Base-by-base conservation (phyloP, 35 echinoderm and acorn worm species). In the Heliocidaris tuberculata region DNA sequence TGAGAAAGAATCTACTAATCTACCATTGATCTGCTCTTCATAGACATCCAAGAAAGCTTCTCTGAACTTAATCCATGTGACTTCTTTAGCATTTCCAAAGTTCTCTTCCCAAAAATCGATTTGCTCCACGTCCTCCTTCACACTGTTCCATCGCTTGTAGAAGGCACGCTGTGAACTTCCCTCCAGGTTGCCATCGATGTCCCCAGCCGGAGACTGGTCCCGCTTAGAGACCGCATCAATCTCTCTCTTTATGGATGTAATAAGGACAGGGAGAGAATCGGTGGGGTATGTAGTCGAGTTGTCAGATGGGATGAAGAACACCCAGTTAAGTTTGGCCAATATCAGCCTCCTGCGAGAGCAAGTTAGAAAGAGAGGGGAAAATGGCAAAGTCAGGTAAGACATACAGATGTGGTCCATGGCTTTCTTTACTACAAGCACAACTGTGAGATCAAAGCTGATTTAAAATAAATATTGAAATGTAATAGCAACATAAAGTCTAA, bases 251-350 rank as follows among this genome's bases (percentile, higher is more conserved):
- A 96, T 94, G 30, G 95, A 96, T 24, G 31, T 50, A 47, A 90
- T 42, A 15, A 96, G 86, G 31, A 90, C 60, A 32, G 85, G 85
- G 6, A 94, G 24, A 19, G 50, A 88, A 4, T 96, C 86, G 19
- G 52, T 85, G 30, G 61, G 86, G 93, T 47, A 96, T 31, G 24
- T 9, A 65, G 49, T 49, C 19, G 42, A 21, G 48, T 94, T 17
- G 27, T 52, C 52, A 21, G 86, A 30, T 13, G 50, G 93, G 11
- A 86, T 95, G 65, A 99, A 99, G 90, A 99, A 99, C n/a, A 95
- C 85, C 98, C 98, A 99, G 60, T 99, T 99, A 2, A 99, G 87
- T 70, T 99, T 99, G 85, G 95, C 95, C 15, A 99, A 42, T 27
- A 97, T 99, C 2, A 99, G 95, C 90, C 94, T 97, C 96, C 98